Evolutionary conservation across 2,797 vertebrate species (phyloP).

Genomic region (Emys orbicularis): DNA sequence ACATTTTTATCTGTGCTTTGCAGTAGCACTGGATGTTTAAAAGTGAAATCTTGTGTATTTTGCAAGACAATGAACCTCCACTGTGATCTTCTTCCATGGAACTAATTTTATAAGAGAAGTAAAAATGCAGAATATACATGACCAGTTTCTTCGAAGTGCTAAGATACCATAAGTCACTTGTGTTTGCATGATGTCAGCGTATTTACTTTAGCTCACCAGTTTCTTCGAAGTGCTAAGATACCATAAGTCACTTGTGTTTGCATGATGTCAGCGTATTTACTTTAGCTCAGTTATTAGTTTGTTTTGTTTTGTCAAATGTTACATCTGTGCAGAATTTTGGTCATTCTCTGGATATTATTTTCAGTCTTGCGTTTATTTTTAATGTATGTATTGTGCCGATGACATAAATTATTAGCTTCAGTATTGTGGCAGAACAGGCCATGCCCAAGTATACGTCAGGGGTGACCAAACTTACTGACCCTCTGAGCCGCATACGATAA

Average conservation of each 20-base stretch:
- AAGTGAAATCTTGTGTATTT: constrained; percentile 59
- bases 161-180: constrained; percentile 18
- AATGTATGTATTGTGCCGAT: neutral
- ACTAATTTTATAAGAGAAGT: constrained; percentile 48
- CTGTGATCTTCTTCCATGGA: constrained; percentile 27
- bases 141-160: constrained; percentile 19
- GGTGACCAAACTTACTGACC: too few relatives aligned
- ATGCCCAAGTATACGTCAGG: constrained; percentile 52
- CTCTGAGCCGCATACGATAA: too few relatives aligned
- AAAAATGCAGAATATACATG: constrained; percentile 29
- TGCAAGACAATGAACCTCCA: constrained; percentile 50
- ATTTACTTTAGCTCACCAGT: neutral
- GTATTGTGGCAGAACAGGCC: constrained; percentile 57
- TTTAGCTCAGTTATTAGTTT: neutral
- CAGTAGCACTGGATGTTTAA: constrained; percentile 41
- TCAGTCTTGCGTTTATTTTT: neutral
- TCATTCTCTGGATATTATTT: neutral
- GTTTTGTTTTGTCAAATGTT: neutral
- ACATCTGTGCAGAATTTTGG: neutral
- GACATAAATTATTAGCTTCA: constrained; percentile 32
- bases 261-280: constrained; percentile 44
- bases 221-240: constrained; percentile 39
- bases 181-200: constrained; percentile 24
- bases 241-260: constrained; percentile 7
- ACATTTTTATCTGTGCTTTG: constrained; percentile 60